phyloP scores from a whole-genome alignment of 2,797 vertebrate species.

The Garrulus glandarius region DNA sequence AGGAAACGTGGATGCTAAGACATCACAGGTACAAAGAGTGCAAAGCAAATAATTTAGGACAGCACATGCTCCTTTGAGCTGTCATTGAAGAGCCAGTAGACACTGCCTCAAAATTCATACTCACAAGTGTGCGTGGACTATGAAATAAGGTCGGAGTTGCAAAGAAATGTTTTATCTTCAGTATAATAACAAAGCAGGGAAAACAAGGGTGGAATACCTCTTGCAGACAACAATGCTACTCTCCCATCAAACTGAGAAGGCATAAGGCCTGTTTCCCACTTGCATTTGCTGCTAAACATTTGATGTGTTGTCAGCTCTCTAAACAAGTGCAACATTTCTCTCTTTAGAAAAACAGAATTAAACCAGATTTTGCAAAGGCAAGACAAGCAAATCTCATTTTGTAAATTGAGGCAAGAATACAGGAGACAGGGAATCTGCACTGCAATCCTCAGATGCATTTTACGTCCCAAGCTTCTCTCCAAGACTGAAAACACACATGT shows the following conservation, averaged over 20 bases:
- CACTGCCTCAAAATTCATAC: not conserved
- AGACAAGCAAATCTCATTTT: not conserved
- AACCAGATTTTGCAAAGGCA: not conserved
- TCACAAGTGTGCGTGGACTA: rapidly evolving
- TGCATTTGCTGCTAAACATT: not conserved
- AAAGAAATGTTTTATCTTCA: not conserved
- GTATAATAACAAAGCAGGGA: not conserved
- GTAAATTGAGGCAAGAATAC: rapidly evolving
- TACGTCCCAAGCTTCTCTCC: not conserved
- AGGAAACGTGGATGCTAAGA: not conserved
- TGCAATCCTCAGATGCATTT: not conserved
- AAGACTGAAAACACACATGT: not conserved
- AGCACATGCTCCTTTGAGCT: not conserved
- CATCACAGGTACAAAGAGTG: not conserved
- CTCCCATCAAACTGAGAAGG: not conserved
- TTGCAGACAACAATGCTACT: not conserved
- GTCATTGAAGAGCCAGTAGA: not conserved
- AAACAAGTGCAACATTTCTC: not conserved
- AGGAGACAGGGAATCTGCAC: not conserved
- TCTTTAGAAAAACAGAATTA: not conserved
- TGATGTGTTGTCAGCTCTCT: not conserved
- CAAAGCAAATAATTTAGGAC: not conserved
- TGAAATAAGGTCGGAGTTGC: not conserved
- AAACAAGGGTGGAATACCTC: not conserved
- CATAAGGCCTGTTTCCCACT: not conserved